Evolutionary conservation across 2,113 vertebrate species (phyloP), one percentile per base, ranked within the genome.

Genomic region (Microtus richardsoni): DNA sequence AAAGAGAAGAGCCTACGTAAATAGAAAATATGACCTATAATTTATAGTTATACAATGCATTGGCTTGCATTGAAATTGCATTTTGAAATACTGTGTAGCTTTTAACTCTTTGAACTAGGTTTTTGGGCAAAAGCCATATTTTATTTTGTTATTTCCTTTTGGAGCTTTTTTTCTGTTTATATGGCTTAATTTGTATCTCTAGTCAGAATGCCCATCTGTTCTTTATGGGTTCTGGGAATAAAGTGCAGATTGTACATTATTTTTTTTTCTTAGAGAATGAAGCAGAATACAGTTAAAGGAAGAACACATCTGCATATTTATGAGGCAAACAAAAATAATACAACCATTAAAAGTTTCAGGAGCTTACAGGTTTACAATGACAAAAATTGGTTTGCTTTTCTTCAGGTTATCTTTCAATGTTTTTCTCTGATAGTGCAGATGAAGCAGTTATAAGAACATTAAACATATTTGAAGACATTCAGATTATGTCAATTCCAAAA

Each of bases 21-120:
- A 2, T 33, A 78, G 68, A 39, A 92, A 64, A 71, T 39, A 88
- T 62, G 91, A 5, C 36, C 41, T 96, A 73, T 88, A 94, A 83
- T 89, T 83, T 94, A 13, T 95, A 96, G 95, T 97, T 92, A 71
- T 10, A 88, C 19, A 12, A 10, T 92, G 80, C 93, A 60, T 95
- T 97, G 80, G 30, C 52, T 96, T 95, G 17, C 0, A 4, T 54
- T 71, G 66, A 77, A 39, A 16, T 68, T 84, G 41, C 93, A 36
- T 86, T 86, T 86, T 91, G 89, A 96, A 85, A 33, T 64, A 82
- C n/a, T 83, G 58, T 7, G 33, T 24, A 58, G 10, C 54, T 97
- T 85, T 97, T 96, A 96, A 94, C 78, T 2, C 17, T 93, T 77
- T 85, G 82, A 91, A 88, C 39, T 91, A 70, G 84, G 10, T 12